Evolutionary conservation across 2,113 vertebrate genomes (phyloP), one percentile per base, ranked within the genome.

Genomic region (Cebus imitator): DNA sequence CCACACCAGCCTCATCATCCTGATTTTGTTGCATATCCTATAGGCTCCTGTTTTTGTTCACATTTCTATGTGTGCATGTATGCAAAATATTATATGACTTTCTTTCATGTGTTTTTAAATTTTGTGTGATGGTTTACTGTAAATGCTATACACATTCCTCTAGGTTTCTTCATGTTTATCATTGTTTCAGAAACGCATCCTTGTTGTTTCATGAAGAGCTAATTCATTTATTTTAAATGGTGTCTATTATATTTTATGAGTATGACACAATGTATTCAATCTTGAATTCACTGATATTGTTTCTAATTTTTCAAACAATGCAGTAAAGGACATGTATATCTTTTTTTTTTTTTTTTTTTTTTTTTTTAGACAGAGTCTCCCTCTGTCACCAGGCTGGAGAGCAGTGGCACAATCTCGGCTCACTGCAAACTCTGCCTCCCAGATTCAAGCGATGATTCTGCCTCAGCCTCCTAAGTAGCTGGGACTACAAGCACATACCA

Each of bases 161-260:
- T 35, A 72, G 35, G 9, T 4, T 21, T 70, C 61, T 85, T 55
- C 70, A 45, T 37, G 37, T 1, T 72, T 81, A 64, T 45, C 23
- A 27, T 23, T 72, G 68, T 58, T 75, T 66, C 90, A 73, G 37
- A 87, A 92, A 82, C 58, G 35, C 52, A 72, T 21, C 4, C 37
- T 35, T 91, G 6, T 32, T 64, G 13, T 76, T 94, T 93, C 61
- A 78, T 27, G 10, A 57, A 86, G 25, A 64, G 21, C 9, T 66
- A 73, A 52, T n/a, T 83, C 43, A 57, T 18, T 68, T 79, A 78
- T 86, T 87, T 97, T 87, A 87, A 83, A 32, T 88, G 40, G 37
- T 40, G 14, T 20, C 1, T 76, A 80, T 64, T 40, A 37, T 0
- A 2, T 10, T 90, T 72, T 89, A 32, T 61, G 20, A 92, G 11